Base-by-base conservation (phyloP, 2,113 vertebrate species). In the Addax nasomaculatus region DNA sequence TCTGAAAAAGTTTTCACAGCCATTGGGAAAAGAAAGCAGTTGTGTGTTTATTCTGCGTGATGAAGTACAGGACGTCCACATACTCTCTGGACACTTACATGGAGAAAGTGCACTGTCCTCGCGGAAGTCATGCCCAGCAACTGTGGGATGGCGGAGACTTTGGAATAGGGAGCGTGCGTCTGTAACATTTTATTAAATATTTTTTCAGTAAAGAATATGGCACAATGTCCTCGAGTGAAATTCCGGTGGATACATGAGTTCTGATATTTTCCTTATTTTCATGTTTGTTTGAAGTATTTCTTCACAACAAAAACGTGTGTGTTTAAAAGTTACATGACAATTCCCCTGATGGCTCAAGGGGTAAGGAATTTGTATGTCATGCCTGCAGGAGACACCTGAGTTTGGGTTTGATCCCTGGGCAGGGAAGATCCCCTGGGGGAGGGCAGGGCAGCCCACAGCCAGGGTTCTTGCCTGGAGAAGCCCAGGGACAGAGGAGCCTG, bases 81-180 rank as follows among this genome's bases (percentile, higher is more conserved):
- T 1, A 5, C 11, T 55, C 33, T 33, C 3, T 0, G 33, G 55
- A 49, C 6, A 19, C 19, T 2, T 45, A 14, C 0, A 1, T 19
- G 1, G 55, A 51, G 85, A 45, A 9, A 36, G 49, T 11, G 13
- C 15, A 10, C 1, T 12, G 57, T 49, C n/a, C n/a, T 53, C 55
- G 11, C 10, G 39, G 58, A 8, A 2, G 1, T 19, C 13, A 2
- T 4, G 14, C 7, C 15, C 6, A 0, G 51, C 23, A 3, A 8
- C n/a, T 25, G 4, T 10, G 5, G 16, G 30, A 29, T 3, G 3
- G 39, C 1, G 3, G 6, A 3, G 15, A 1, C 12, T 49, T 36
- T 19, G 12, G 27, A 2, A 6, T 0, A 25, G 51, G 51, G 36
- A 80, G 25, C 45, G 3, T 53, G 9, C 7, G 2, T 80, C 36